Percentiles rank a stretch among this genome's conserved stretches.
phyloP scores from a whole-genome alignment of 1,140 invertebrate species.

The Venturia canescens region DNA sequence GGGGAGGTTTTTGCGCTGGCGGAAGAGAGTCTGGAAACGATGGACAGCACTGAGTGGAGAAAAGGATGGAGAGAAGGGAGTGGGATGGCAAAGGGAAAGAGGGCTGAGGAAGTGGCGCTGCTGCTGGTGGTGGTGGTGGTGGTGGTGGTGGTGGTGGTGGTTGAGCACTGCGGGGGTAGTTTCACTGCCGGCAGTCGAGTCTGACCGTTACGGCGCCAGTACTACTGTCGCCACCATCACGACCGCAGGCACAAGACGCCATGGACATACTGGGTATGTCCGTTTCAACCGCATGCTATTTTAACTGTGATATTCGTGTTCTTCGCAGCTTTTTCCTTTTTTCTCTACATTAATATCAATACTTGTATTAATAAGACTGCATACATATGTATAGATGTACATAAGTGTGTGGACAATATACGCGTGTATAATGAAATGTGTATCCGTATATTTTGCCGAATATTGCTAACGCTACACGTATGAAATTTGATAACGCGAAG shows the following conservation, averaged over 20 bases:
- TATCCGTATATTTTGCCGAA: background rate
- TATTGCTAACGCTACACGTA: too few relatives aligned
- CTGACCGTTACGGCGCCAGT: constrained; percentile 75
- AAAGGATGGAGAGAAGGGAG: background rate
- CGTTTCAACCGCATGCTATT: constrained; percentile 70
- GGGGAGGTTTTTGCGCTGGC: constrained; percentile 44
- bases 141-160: constrained; percentile 53
- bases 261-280: constrained; percentile 78
- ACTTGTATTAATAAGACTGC: too few relatives aligned
- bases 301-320: constrained; percentile 52
- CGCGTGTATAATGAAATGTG: background rate
- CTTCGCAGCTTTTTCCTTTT: constrained; percentile 46
- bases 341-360: background rate
- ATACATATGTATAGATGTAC: background rate
- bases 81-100: constrained; percentile 39
- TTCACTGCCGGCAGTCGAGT: constrained; percentile 69
- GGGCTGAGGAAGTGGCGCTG: constrained; percentile 51
- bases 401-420: background rate
- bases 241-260: constrained; percentile 72
- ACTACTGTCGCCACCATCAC: constrained; percentile 75
- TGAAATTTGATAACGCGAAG: too few relatives aligned
- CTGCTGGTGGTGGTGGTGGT: constrained; percentile 53
- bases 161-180: constrained; percentile 62
- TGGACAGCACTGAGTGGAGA: background rate
- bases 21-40: constrained; percentile 55